phyloP scores from a whole-genome alignment of 2,113 vertebrate genomes.

The Chaenocephalus aceratus region DNA sequence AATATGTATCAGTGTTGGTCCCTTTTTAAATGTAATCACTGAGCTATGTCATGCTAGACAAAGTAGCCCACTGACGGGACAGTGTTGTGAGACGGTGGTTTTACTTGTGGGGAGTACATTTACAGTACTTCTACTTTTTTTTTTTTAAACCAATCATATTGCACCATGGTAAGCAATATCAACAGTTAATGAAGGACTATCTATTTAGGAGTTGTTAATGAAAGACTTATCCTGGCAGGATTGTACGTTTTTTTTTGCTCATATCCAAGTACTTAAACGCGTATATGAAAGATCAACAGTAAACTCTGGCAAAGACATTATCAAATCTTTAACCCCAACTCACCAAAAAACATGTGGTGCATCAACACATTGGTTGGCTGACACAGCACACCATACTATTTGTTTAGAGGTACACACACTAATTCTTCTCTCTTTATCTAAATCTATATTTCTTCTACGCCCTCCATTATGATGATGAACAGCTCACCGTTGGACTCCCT shows the following conservation, averaged over 20 bases:
- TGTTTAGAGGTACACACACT: background rate
- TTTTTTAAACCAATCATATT: background rate
- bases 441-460: slow-evolving; percentile 18
- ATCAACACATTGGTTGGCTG: slow-evolving; percentile 21
- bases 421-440: background rate
- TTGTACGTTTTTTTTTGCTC: background rate
- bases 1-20: background rate
- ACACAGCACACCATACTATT: slow-evolving; percentile 6
- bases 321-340: background rate
- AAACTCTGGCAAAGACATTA: background rate
- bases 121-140: background rate
- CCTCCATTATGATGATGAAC: slow-evolving; percentile 7
- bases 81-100: background rate
- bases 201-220: background rate
- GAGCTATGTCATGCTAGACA: background rate
- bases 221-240: background rate
- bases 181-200: background rate
- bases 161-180: too few relatives aligned
- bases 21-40: background rate
- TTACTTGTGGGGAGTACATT: background rate
- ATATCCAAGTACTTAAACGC: background rate
- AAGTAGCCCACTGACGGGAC: slow-evolving; percentile 3
- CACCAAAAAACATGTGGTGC: slow-evolving; percentile 15
- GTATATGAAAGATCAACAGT: background rate
- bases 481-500: slow-evolving; percentile 34